Evolutionary conservation across 1,140 invertebrate genomes (phyloP), one percentile per base, ranked within the genome.

Genomic region (Hyposmocoma kahamanoa): DNA sequence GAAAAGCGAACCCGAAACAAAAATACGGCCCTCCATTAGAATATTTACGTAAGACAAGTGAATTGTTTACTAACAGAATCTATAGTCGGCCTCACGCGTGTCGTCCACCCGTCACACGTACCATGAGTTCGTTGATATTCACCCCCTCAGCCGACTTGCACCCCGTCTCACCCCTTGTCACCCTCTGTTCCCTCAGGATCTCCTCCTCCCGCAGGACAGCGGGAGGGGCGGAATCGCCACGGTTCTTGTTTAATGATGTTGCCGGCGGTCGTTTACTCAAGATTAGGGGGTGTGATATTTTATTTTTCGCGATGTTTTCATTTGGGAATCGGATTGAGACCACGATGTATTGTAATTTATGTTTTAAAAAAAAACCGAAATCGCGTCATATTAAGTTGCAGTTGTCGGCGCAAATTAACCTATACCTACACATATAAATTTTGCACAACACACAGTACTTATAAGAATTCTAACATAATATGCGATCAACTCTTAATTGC

Each of bases 61-160:
- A 75, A 67, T 80, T 84, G 80, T 84, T 84, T 84, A 84, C 77
- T 63, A 84, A 84, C 80, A 84, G 57, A 66, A 62, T 64, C 45
- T 68, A 74, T 67, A 67, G 62, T 59, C 47, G 48, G 56, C 67
- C 59, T 61, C 62, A 70, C 57, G 60, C 60, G 42, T 57, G 55
- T 54, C 66, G 69, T 62, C 55, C 58, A 58, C 32, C 32, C 32
- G 13, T 34, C 32, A 34, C 32, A 72, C 72, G 63, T 49, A 54
- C 67, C 66, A 73, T 71, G 77, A 76, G 77, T 76, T 76, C 73
- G 75, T 84, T 79, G 69, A 80, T 79, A 77, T 74, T 59, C 61
- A 44, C 59, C 61, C 67, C 61, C 61, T 0, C 20, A 22, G 42
- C 50, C 21, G 19, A 34, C 24, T 41, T 50, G 57, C 21, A 47